A percentile compares a stretch with the other conserved stretches of the same genome.
phyloP scores from a whole-genome alignment of 2,113 vertebrate species.

The Ibidorhyncha struthersii region DNA sequence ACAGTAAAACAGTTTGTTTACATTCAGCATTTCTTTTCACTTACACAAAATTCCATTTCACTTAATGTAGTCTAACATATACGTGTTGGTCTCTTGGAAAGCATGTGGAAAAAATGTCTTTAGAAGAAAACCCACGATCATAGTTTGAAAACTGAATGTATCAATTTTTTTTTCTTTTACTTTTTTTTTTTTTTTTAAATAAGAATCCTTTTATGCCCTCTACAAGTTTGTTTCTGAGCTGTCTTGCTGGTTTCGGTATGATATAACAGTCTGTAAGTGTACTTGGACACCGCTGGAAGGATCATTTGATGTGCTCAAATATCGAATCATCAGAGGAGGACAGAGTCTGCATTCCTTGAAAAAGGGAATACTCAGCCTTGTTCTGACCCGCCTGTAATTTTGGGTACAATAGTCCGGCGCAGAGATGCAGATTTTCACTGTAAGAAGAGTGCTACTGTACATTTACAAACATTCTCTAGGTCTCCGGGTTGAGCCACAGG shows the following conservation, averaged over 20 bases:
- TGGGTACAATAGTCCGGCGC: constrained; percentile 72
- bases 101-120: constrained; percentile 71
- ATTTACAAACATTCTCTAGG: constrained; percentile 83
- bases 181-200: constrained; percentile 14
- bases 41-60: constrained; percentile 74
- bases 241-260: constrained; percentile 94
- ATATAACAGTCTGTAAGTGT: constrained; percentile 84
- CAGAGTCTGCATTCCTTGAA: constrained; percentile 71
- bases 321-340: constrained; percentile 73
- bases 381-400: constrained; percentile 60
- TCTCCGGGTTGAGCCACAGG: constrained; percentile 67
- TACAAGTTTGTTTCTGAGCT: constrained; percentile 78
- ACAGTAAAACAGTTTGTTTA: constrained; percentile 87
- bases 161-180: constrained; percentile 56
- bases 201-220: constrained; percentile 74
- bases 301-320: constrained; percentile 89
- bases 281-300: constrained; percentile 76
- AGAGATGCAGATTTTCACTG: constrained; percentile 72
- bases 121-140: constrained; percentile 72
- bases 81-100: constrained; percentile 75
- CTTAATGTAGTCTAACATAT: constrained; percentile 61
- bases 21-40: constrained; percentile 79
- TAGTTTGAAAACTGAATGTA: constrained; percentile 70
- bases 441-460: constrained; percentile 78
- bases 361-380: constrained; percentile 68